phyloP scores from a whole-genome alignment of 2,113 vertebrate species.

The Trinectes maculatus region DNA sequence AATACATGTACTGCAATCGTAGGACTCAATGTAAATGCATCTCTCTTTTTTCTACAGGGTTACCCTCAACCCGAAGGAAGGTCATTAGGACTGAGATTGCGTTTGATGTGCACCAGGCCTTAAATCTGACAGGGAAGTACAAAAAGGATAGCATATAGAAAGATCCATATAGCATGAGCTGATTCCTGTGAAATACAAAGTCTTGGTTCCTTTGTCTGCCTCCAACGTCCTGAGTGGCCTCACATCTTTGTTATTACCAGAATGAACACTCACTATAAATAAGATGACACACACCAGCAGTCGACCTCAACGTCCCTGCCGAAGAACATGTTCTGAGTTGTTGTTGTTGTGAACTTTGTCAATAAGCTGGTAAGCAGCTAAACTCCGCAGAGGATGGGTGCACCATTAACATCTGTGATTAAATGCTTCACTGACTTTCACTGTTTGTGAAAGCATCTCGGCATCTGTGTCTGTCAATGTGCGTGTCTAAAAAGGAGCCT shows the following conservation, averaged over 20 bases:
- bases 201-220: neutral
- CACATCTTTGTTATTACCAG: neutral
- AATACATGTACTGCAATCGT: too few species aligned
- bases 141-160: neutral
- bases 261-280: constrained; percentile 15
- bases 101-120: constrained; percentile 13
- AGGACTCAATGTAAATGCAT: neutral
- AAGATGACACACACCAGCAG: neutral
- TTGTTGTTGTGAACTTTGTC: constrained; percentile 13
- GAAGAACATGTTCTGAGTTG: neutral
- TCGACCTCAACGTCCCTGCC: neutral
- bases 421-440: constrained; percentile 19
- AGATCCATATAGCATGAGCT: neutral
- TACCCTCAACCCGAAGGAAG: neutral
- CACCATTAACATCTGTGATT: constrained; percentile 24
- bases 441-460: neutral
- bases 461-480: neutral
- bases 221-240: neutral
- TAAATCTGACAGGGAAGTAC: neutral
- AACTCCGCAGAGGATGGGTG: constrained; percentile 4
- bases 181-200: neutral
- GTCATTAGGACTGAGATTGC: constrained; percentile 1
- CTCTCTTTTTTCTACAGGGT: neutral
- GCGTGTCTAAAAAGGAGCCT: neutral
- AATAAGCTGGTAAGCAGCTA: constrained; percentile 3